Evolutionary conservation across 2,113 vertebrate species (phyloP), one percentile per base, ranked within the genome.

Genomic region (Menidia beryllina): DNA sequence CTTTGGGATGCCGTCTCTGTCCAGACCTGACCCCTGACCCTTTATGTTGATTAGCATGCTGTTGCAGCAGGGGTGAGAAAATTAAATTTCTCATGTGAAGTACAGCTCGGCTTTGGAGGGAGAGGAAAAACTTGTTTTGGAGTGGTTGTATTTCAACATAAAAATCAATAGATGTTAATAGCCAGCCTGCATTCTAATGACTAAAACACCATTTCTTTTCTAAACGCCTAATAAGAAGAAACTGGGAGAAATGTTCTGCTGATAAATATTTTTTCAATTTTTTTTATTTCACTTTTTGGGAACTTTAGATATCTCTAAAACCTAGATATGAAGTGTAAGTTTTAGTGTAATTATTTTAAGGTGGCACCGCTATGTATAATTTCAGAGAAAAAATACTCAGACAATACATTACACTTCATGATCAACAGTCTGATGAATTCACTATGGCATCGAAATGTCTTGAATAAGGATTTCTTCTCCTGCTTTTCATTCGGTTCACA

Each of bases 21-120:
- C 85, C 81, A 85, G 86, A 88, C 84, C 36, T 87, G 83, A 92
- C 87, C 91, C 75, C 51, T 79, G 90, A 86, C 89, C 88, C 49
- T 49, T 41, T 25, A 72, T 81, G 76, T 83, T 88, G 68, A 91
- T 84, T 86, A 87, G 80, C 82, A 86, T 82, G 69, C 69, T 86
- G 67, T 77, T 74, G 75, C 75, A 59, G 53, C 20, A 21, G 75
- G 79, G 85, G 74, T 82, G 66, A 83, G 83, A 79, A 55, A 75
- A 62, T 34, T 61, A 79, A 50, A 63, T 66, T 48, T 63, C 78
- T 77, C 49, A 62, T 75, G 69, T 57, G 72, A 56, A 39, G 34
- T 53, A 69, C 36, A 72, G 65, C 49, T 50, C 60, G 54, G 57
- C 21, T 53, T 54, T 58, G 24, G 24, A 58, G 38, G 61, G 9